A percentile compares a stretch with the other conserved stretches of the same genome.
phyloP scores from a whole-genome alignment of 2,888 invertebrate genomes.

The Leptura quadrifasciata region DNA sequence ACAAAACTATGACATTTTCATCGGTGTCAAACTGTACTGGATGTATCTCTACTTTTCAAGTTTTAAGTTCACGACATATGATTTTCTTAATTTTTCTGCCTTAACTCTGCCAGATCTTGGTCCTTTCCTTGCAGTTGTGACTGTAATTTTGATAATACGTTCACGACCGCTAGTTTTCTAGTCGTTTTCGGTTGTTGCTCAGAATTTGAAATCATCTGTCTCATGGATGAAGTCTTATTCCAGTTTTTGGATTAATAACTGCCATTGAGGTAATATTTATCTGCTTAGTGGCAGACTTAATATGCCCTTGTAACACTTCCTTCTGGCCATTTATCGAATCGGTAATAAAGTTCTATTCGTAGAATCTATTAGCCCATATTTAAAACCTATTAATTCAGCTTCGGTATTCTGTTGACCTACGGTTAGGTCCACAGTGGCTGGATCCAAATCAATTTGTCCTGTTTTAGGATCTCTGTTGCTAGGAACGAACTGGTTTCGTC shows the following conservation, averaged over 20 bases:
- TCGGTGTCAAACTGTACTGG: conserved; percentile 81
- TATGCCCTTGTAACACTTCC: conserved; percentile 78
- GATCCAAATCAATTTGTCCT: conserved; percentile 77
- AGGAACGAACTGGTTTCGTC: conserved; percentile 77
- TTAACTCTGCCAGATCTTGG: conserved; percentile 78
- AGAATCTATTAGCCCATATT: conserved; percentile 78
- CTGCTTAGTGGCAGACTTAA: conserved; percentile 78
- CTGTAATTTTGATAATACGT: conserved; percentile 74
- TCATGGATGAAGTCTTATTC: conserved; percentile 69
- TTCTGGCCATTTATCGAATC: conserved; percentile 79
- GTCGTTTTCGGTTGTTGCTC: conserved; percentile 65
- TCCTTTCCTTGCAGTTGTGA: conserved; percentile 78
- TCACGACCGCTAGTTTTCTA: conserved; percentile 69
- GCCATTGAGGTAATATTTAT: conserved; percentile 78
- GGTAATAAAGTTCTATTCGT: conserved; percentile 76
- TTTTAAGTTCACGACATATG: conserved; percentile 76
- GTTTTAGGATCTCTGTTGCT: conserved; percentile 78
- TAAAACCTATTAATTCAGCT: conserved; percentile 76
- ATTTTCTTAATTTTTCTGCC: conserved; percentile 72
- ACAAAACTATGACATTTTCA: conserved; percentile 77
- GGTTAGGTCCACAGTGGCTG: conserved; percentile 75
- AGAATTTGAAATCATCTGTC: conserved; percentile 71
- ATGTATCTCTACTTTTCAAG: conserved; percentile 78
- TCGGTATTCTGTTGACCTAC: conserved; percentile 71
- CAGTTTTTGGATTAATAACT: conserved; percentile 78